Evolutionary conservation across 1,140 invertebrate species (phyloP), one percentile per base, ranked within the genome.

Genomic region (Hyposmocoma kahamanoa): DNA sequence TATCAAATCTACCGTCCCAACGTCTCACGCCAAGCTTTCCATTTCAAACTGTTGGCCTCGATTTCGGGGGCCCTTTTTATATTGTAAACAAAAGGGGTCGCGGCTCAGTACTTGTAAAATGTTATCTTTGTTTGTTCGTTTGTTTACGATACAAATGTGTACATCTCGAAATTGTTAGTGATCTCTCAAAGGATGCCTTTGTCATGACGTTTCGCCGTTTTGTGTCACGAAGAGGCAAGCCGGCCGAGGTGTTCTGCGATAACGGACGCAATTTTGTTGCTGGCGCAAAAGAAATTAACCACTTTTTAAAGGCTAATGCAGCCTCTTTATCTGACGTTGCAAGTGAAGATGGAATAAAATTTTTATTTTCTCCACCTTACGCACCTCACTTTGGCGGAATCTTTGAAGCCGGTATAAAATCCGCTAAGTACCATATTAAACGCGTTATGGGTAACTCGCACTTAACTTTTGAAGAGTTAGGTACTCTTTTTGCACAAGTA

Each of bases 381-480:
- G 49, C 65, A 36, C 67, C 73, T 46, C 59, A 71, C 50, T 71
- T 71, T 34, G 66, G 66, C 9, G 69, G 69, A 2, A 28, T 74
- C 13, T 67, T 50, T 53, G 66, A 76, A 51, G 62, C 62, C 17
- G 62, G 53, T 11, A 41, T 67, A 10, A 63, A 58, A 36, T 56
- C 56, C 8, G 45, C 55, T 9, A 76, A 76, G 59, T 50, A 41
- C 42, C 64, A 73, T 45, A 32, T 75, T 6, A 47, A 56, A 46
- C 19, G 62, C 30, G 47, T 67, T 3, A 47, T 66, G 8, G 60
- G 58, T 9, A 58, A 61, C 30, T n/a, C 22, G 2, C 43, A 56
- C 15, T 48, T 82, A 0, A 75, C 59, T 19, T 62, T 64, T 20
- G 67, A 78, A 59, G 67, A 79, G 41, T 22, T 84, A 0, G 42